These are phyloP conservation scores for Enteromius mattozi DNA, from an alignment of 2,797 vertebrate genomes.

Conservation along the genomic window DNA sequence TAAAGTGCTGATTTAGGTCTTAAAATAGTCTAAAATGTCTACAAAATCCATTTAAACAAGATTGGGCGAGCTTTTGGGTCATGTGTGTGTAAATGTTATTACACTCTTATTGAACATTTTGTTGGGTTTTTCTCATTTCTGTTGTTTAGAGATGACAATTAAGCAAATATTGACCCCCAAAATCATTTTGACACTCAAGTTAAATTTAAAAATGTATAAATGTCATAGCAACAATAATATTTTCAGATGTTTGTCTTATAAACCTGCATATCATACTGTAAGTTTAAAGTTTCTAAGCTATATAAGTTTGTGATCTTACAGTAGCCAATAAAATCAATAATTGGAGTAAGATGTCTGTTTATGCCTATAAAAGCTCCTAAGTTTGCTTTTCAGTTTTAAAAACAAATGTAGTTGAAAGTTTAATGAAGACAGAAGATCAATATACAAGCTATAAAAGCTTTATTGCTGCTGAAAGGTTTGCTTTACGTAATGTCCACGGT, in stretches of 20 bases:
- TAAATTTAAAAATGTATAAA: not conserved
- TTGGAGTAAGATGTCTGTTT: conserved; percentile 3
- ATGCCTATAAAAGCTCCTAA: conserved; percentile 23
- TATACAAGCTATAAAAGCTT: conserved; percentile 16
- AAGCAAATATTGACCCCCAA: not conserved
- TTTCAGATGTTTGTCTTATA: not conserved
- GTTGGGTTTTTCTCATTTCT: not conserved
- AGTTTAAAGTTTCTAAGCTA: not conserved
- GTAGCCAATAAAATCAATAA: conserved; percentile 17
- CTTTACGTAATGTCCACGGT: conserved; percentile 7
- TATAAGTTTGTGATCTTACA: not conserved
- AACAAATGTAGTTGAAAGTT: conserved; percentile 54
- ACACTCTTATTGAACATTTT: not conserved
- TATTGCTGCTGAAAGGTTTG: conserved; percentile 37
- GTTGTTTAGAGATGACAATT: not conserved
- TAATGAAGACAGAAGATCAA: conserved; percentile 53
- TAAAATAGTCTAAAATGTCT: conserved; percentile 21
- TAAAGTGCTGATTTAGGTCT: not conserved
- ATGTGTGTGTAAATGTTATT: not conserved
- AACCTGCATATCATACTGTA: not conserved
- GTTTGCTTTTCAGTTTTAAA: conserved; percentile 44
- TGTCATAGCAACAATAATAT: not conserved
- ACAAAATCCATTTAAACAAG: conserved; percentile 12
- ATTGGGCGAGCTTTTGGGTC: not conserved
- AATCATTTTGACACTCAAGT: not conserved